Percentiles rank a stretch among this genome's conserved stretches.
Conservation (phyloP, 2,888 invertebrate genomes). For the Aphidoletes aphidimyza region DNA sequence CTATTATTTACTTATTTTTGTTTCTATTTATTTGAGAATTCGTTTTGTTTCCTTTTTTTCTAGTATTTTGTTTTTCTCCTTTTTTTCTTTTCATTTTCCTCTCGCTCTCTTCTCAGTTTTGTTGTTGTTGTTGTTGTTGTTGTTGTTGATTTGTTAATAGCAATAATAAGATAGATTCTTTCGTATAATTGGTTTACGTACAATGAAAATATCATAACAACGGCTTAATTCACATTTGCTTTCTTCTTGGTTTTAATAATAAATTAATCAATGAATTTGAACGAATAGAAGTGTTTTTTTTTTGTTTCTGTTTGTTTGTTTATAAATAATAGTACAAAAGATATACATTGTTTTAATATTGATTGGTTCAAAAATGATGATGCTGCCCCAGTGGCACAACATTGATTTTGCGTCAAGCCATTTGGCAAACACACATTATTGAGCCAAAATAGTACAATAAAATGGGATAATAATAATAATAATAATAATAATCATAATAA, state of each 20-base stretch:
- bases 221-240: neutral
- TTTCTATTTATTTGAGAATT: neutral
- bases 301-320: too few relatives aligned
- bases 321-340: conserved; percentile 31
- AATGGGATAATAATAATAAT: neutral
- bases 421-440: neutral
- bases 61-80: neutral
- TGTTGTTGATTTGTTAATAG: too few relatives aligned
- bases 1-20: too few relatives aligned
- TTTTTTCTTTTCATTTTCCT: neutral
- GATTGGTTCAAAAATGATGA: neutral
- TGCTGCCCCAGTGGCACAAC: conserved; percentile 15
- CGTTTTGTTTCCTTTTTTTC: neutral
- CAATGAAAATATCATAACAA: conserved; percentile 28
- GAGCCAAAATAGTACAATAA: neutral
- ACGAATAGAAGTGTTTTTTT: too few relatives aligned
- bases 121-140: too few relatives aligned
- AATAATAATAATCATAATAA: neutral
- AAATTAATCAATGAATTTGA: conserved; percentile 5
- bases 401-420: too few relatives aligned
- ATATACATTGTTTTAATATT: conserved; percentile 36
- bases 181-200: neutral
- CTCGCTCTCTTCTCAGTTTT: too few relatives aligned
- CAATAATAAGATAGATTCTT: too few relatives aligned
- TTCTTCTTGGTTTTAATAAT: neutral